Evolutionary conservation across 92 coral and sea anemone genomes (phyloP).

Genomic region (Blastomussa wellsi): DNA sequence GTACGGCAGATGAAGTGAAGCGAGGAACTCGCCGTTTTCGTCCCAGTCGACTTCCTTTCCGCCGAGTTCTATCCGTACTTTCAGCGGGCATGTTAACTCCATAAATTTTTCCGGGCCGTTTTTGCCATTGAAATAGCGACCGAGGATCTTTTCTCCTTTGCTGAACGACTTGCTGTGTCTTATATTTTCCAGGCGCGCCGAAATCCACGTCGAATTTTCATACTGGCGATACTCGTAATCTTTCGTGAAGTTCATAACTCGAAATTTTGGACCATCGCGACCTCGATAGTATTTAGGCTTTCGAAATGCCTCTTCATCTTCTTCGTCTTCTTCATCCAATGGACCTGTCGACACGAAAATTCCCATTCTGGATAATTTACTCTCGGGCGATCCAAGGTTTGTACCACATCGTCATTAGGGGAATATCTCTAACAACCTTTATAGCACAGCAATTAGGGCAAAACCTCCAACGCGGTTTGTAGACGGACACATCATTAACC

Average conservation of each 20-base stretch:
- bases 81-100: conserved; percentile 73
- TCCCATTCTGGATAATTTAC: conserved; percentile 43
- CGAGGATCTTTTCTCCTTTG: conserved; percentile 61
- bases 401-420: neutral
- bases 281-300: conserved; percentile 76
- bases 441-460: neutral
- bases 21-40: conserved; percentile 58
- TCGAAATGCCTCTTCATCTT: conserved; percentile 46
- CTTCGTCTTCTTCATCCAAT: conserved; percentile 52
- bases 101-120: conserved; percentile 80
- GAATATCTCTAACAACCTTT: neutral
- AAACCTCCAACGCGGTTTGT: conserved; percentile 11
- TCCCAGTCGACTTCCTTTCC: conserved; percentile 45
- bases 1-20: conserved; percentile 78
- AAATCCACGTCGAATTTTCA: conserved; percentile 79
- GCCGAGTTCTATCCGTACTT: conserved; percentile 53
- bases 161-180: conserved; percentile 59
- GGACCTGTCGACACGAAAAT: conserved; percentile 40
- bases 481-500: no score
- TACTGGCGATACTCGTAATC: conserved; percentile 82
- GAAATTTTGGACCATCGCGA: conserved; percentile 84
- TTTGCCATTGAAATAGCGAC: conserved; percentile 71
- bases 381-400: neutral
- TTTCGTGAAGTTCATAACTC: conserved; percentile 67
- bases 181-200: conserved; percentile 55